phyloP scores from a whole-genome alignment of 2,113 vertebrate genomes.

The Gavia stellata region DNA sequence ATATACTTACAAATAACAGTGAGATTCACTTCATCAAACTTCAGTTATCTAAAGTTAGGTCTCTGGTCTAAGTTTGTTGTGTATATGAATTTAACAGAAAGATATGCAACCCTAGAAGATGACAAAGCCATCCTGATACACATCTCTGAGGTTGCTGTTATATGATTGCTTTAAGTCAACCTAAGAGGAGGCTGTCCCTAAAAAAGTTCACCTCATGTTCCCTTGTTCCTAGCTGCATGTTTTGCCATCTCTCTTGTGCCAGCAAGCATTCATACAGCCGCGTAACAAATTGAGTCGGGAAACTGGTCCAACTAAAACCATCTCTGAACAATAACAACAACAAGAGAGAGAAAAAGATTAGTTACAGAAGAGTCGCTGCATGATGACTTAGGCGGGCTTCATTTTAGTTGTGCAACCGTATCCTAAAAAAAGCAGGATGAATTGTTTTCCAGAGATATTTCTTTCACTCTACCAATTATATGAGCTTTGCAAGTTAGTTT shows the following conservation, averaged over 20 bases:
- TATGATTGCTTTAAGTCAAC: background rate
- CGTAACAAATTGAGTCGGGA: background rate
- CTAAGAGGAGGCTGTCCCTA: background rate
- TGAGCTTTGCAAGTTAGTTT: background rate
- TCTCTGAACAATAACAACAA: slow-evolving; percentile 16
- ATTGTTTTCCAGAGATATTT: background rate
- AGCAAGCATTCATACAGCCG: background rate
- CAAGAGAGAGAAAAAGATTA: background rate
- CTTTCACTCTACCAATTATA: background rate
- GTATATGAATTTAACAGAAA: background rate
- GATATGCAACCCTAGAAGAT: background rate
- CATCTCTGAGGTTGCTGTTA: background rate
- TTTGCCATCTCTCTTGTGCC: background rate
- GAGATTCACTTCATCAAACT: background rate
- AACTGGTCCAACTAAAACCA: background rate
- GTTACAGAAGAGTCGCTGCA: background rate
- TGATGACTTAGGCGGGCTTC: background rate
- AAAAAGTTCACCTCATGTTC: background rate
- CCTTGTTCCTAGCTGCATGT: background rate
- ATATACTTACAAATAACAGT: background rate
- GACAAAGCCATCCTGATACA: background rate
- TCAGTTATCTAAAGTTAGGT: background rate
- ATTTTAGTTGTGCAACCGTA: background rate
- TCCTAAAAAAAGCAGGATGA: background rate
- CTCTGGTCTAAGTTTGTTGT: background rate